These are phyloP conservation scores for Philopotamus ludificatus DNA, from an alignment of 1,140 invertebrate genomes.

Conservation along the genomic window DNA sequence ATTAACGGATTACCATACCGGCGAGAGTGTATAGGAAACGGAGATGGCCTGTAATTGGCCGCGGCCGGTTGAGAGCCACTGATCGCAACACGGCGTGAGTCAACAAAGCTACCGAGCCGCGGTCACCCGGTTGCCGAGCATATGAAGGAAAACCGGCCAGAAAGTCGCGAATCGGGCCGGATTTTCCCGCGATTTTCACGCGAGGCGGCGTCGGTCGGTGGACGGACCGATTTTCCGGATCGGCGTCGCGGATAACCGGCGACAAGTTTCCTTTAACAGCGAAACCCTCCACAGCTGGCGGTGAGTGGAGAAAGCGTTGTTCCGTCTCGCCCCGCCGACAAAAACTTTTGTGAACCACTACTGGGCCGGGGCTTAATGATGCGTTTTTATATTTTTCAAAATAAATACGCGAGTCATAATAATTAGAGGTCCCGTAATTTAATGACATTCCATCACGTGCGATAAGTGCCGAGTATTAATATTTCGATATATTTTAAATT, in stretches of 20 bases:
- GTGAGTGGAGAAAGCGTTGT: conserved; percentile 17
- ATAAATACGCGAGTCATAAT: no score
- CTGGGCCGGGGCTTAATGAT: not conserved
- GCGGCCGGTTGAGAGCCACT: conserved; percentile 12
- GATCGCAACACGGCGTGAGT: conserved; percentile 4
- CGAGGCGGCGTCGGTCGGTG: not conserved
- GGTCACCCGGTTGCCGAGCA: not conserved
- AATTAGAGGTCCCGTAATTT: not conserved
- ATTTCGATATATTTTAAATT: no score
- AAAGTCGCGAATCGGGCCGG: not conserved
- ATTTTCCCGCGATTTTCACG: conserved; percentile 21
- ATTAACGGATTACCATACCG: no score
- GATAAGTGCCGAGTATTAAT: no score
- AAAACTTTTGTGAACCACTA: conserved; percentile 16
- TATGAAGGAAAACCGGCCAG: conserved; percentile 20
- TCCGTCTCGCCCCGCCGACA: conserved; percentile 10
- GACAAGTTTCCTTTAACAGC: conserved; percentile 6
- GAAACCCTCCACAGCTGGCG: conserved; percentile 19
- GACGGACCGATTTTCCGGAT: not conserved
- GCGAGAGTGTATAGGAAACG: no score
- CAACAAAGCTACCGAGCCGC: conserved; percentile 18
- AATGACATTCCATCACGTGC: not conserved
- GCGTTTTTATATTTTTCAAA: not conserved
- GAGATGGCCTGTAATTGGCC: no score
- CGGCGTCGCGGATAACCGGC: not conserved